These are phyloP conservation scores for Nyleta sp. DNA, from an alignment of 2,888 invertebrate species.

Conservation along the genomic window DNA sequence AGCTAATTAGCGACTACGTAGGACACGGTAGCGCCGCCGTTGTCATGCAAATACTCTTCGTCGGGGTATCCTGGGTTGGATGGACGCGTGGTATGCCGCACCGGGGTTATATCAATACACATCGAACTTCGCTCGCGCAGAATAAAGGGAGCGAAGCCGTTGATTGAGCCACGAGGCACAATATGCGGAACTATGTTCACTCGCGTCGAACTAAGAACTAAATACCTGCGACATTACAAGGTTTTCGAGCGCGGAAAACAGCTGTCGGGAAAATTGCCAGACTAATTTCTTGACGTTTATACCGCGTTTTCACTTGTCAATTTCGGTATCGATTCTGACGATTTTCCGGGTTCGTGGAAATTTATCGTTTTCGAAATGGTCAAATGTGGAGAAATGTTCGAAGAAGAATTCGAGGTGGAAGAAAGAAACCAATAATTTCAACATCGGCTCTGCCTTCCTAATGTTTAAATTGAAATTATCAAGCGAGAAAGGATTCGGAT, in stretches of 20 bases:
- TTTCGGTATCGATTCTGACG: too few relatives aligned
- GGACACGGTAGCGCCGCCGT: slow-evolving; percentile 73
- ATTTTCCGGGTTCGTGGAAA: too few relatives aligned
- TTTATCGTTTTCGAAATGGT: too few relatives aligned
- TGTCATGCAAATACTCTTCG: slow-evolving; percentile 69
- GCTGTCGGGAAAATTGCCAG: slow-evolving; percentile 40
- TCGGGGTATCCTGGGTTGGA: slow-evolving; percentile 63
- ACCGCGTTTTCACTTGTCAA: background rate
- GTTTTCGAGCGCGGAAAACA: slow-evolving; percentile 35
- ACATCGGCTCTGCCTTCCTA: too few relatives aligned
- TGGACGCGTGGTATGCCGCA: slow-evolving; percentile 65
- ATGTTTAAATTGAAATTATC: too few relatives aligned
- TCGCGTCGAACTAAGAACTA: slow-evolving; percentile 61
- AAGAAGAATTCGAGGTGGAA: too few relatives aligned
- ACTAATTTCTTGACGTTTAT: slow-evolving; percentile 26
- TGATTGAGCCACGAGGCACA: slow-evolving; percentile 76
- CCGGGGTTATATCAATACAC: slow-evolving; percentile 76
- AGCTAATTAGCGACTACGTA: slow-evolving; percentile 76
- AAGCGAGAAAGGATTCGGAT: too few relatives aligned
- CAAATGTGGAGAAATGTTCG: too few relatives aligned
- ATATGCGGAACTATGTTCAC: slow-evolving; percentile 69
- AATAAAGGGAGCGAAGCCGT: slow-evolving; percentile 73
- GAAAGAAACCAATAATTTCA: too few relatives aligned
- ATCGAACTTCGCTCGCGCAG: slow-evolving; percentile 74
- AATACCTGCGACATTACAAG: slow-evolving; percentile 66